Base-by-base conservation (phyloP, 2,797 vertebrate species). In the Saxicola maurus region DNA sequence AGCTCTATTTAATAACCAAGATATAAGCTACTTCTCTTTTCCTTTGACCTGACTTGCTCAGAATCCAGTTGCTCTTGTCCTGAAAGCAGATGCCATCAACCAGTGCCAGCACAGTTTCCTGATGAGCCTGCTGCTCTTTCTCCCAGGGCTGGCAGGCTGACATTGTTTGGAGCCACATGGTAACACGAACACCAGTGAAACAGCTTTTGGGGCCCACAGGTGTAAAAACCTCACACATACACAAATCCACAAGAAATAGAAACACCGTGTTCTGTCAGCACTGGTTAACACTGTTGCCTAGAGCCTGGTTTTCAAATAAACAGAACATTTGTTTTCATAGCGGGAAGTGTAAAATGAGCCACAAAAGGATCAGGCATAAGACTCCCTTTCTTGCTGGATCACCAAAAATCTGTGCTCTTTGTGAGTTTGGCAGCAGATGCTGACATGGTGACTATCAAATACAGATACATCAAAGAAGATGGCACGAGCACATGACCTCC, bases 251-350 rank as follows among this genome's bases (percentile, higher is more conserved):
- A 82, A 76, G 43, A 89, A 80, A 71, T 5, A 72, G 88, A 92
- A 80, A n/a, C 49, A 74, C 66, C n/a, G 7, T 37, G 38, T 92
- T 89, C 84, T 93, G 82, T 75, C 61, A 59, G 28, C 38, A n/a
- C 28, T 45, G 46, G 48, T 91, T 93, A 83, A 67, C 19, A 18
- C 19, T 1, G 37, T 92, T 95, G 93, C 93, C 78, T 95, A 79
- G 94, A 95, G 75, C 78, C 61, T 19, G 10, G 59, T 89, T 95
- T 94, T 95, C 83, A 94, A 93, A 95, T 95, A 95, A 96, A 95
- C 69, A 94, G 35, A 80, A 12, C 60, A 57, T 91, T 89, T 94
- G 43, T 92, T 94, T 95, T 94, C 4, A 13, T 65, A 87, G 65
- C 82, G 92, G 86, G 62, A 87, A 91, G 28, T 51, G 56, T 90